phyloP scores from a whole-genome alignment of 1,140 invertebrate species.

The Pissodes strobi region DNA sequence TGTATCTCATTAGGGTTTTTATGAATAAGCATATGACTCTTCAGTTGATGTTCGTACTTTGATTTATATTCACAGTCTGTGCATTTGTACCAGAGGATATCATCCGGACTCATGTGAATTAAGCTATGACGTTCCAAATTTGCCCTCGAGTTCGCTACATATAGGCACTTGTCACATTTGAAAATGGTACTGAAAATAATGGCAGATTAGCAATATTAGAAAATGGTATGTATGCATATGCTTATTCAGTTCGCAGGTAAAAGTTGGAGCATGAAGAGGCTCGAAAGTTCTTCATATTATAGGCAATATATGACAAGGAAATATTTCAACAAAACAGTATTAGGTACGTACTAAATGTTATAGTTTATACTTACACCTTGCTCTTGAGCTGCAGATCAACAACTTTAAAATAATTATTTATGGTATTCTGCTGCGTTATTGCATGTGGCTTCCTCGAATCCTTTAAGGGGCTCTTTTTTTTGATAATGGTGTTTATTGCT shows the following conservation, averaged over 20 bases:
- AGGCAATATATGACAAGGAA: neutral
- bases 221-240: neutral
- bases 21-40: slow-evolving; percentile 22
- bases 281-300: neutral
- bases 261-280: too few relatives aligned
- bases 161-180: slow-evolving; percentile 18
- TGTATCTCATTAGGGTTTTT: slow-evolving; percentile 24
- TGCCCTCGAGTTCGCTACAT: slow-evolving; percentile 14
- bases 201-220: neutral
- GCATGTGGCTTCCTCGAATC: too few relatives aligned
- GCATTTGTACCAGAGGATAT: slow-evolving; percentile 26
- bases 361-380: neutral
- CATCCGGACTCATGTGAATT: slow-evolving; percentile 15
- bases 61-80: slow-evolving; percentile 23
- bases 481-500: neutral
- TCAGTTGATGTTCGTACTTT: slow-evolving; percentile 25
- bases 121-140: slow-evolving; percentile 22
- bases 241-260: neutral
- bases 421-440: too few relatives aligned
- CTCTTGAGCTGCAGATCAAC: slow-evolving; percentile 1
- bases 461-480: too few relatives aligned
- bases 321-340: too few relatives aligned
- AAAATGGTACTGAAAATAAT: slow-evolving; percentile 4
- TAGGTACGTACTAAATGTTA: neutral
- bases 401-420: neutral